A percentile compares a stretch with the other conserved stretches of the same genome.
Conservation (phyloP, 2,113 vertebrate species). For the Silurus asotus region DNA sequence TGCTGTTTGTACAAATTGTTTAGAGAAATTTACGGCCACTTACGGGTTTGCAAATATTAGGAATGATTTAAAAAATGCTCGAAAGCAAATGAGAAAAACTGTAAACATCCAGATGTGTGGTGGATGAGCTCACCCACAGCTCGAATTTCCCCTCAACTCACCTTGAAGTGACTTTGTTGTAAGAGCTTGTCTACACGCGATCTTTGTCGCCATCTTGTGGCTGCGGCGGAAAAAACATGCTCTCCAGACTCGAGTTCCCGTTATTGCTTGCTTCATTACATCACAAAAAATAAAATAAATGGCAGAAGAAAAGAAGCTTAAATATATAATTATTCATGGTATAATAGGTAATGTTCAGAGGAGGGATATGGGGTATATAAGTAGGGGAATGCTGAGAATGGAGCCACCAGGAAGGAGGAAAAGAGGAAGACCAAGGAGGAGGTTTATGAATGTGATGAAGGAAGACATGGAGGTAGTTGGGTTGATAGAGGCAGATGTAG, state of each 20-base stretch:
- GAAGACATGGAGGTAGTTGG: no score
- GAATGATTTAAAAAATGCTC: no score
- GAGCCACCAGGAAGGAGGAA: no score
- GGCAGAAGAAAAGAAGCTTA: not conserved
- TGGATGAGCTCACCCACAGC: not conserved
- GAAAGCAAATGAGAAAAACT: no score
- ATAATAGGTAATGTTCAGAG: not conserved
- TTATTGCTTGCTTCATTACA: not conserved
- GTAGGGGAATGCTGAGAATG: no score
- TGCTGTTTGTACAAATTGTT: no score
- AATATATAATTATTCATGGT: not conserved
- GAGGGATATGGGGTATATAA: no score
- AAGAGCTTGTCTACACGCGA: not conserved
- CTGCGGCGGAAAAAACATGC: not conserved
- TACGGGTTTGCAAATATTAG: no score
- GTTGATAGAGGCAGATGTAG: no score
- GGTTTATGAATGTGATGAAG: no score
- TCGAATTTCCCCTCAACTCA: conserved; percentile 20
- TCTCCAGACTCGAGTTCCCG: not conserved
- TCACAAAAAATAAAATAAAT: not conserved
- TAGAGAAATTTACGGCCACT: no score
- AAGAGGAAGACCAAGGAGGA: no score
- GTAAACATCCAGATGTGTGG: not conserved
- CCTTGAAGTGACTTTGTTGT: conserved; percentile 53
- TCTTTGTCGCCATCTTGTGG: conserved; percentile 50